Conservation (phyloP, 2,888 invertebrate genomes). For the Papilio gigon region DNA sequence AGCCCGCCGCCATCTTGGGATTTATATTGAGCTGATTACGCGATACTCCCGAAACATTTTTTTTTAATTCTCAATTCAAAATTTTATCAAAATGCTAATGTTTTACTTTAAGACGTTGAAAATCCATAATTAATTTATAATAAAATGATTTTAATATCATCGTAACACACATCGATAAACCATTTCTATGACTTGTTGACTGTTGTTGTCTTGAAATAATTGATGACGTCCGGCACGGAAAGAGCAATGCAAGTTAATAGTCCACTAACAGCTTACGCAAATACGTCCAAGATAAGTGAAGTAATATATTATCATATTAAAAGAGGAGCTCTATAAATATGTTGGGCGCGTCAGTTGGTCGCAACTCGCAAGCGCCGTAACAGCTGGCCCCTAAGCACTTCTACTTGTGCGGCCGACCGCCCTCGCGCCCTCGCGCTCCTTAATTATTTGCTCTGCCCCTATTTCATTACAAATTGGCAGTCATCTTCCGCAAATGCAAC, state of each 20-base stretch:
- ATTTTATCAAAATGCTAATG: too few species aligned
- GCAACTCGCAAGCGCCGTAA: conserved; percentile 55
- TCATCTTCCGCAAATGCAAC: conserved; percentile 47
- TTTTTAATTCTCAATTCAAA: too few species aligned
- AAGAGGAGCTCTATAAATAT: conserved; percentile 51
- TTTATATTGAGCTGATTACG: conserved; percentile 55
- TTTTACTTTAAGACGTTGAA: too few species aligned
- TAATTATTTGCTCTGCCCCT: conserved; percentile 63
- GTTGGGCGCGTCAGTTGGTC: conserved; percentile 44
- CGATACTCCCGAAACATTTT: conserved; percentile 23
- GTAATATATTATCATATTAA: conserved; percentile 3
- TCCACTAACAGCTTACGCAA: background rate
- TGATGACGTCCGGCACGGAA: too few species aligned
- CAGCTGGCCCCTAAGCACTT: conserved; percentile 69
- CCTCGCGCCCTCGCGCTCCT: conserved; percentile 55
- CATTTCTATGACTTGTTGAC: too few species aligned
- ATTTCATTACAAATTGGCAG: conserved; percentile 58
- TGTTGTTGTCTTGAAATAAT: too few species aligned
- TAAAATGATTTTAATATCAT: too few species aligned
- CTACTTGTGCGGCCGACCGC: conserved; percentile 59
- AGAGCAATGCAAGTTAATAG: too few species aligned
- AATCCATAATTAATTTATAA: too few species aligned
- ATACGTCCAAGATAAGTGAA: background rate
- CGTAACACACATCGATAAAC: too few species aligned
- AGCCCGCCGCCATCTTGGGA: conserved; percentile 60